Base-by-base conservation (phyloP, 2,797 vertebrate species). In the Sternarchorhynchus goeldii region DNA sequence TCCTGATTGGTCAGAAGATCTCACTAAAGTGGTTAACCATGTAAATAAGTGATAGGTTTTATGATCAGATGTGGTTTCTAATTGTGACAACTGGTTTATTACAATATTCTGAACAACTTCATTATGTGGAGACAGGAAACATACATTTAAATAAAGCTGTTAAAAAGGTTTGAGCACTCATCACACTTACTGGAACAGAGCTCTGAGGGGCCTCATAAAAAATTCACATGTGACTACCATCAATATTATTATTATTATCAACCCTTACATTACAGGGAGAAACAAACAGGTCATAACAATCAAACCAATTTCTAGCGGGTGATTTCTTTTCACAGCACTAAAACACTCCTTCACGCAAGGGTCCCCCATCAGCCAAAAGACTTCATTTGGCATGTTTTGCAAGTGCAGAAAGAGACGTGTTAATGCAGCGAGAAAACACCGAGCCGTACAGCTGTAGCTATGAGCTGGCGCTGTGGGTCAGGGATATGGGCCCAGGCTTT, bases 41-140 rank as follows among this genome's bases (percentile, higher is more conserved):
- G 17, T 55, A 55, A 55, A 32, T n/a, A 32, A 56, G 17, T 16
- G 6, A 21, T 1, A 36, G n/a, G 3, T 56, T 21, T 6, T 69
- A 32, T 55, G 67, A 56, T 29, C 66, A 69, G 31, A 21, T 55
- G 39, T 67, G 53, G 45, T 45, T 69, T 41, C 25, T 77, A 45
- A 68, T 1, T 68, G 67, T 70, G 45, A 56, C 32, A 14, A n/a
- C n/a, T 56, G 50, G 6, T 56, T 70, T 53, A 34, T 53, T 56
- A 12, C 29, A 32, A 17, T 1, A 1, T 56, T 56, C 67, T n/a
- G 32, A 36, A 55, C 32, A 25, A 39, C 8, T 72, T 36, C 31
- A 58, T 55, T 58, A 58, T 25, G 36, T 58, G 16, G 69, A 36
- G 32, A 72, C 12, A 17, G 18, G 29, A 57, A 6, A 53, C 31